phyloP scores from a whole-genome alignment of 1,140 invertebrate species.

The Ceratosolen fusciceps region DNA sequence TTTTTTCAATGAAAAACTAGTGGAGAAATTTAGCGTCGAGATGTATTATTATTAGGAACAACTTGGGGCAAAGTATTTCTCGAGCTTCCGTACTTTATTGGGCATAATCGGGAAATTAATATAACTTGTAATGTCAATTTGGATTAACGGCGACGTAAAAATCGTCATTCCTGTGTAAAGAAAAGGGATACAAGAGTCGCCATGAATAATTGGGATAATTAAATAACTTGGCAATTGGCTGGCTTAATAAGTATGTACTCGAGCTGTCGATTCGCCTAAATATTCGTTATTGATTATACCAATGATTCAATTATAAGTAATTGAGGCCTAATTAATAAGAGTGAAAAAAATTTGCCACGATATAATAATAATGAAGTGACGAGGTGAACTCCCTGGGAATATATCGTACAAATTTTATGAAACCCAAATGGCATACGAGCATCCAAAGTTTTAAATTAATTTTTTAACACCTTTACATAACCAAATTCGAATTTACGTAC shows the following conservation, averaged over 20 bases:
- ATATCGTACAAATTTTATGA: slow-evolving; percentile 42
- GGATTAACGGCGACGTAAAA: background rate
- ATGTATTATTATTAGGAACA: background rate
- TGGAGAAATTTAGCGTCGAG: background rate
- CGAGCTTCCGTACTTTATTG: background rate
- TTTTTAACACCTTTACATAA: slow-evolving; percentile 22
- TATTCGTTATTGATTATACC: slow-evolving; percentile 31
- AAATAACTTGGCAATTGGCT: slow-evolving; percentile 9
- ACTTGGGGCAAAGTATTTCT: background rate
- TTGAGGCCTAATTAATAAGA: slow-evolving; percentile 1
- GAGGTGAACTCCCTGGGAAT: background rate
- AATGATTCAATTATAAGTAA: slow-evolving; percentile 16
- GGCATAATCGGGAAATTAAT: background rate
- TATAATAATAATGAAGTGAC: background rate
- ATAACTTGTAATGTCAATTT: slow-evolving; percentile 5
- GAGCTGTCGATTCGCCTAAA: background rate
- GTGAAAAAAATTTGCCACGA: background rate
- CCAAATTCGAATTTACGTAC: background rate
- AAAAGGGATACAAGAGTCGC: background rate
- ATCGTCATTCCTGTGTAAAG: background rate
- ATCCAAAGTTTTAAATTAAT: slow-evolving; percentile 12
- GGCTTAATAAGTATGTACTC: slow-evolving; percentile 6
- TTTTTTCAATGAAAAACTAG: too few relatives aligned
- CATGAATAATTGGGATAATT: slow-evolving; percentile 27
- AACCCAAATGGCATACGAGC: background rate